phyloP scores from a whole-genome alignment of 2,113 vertebrate genomes.

The Nannobrachium achirus region DNA sequence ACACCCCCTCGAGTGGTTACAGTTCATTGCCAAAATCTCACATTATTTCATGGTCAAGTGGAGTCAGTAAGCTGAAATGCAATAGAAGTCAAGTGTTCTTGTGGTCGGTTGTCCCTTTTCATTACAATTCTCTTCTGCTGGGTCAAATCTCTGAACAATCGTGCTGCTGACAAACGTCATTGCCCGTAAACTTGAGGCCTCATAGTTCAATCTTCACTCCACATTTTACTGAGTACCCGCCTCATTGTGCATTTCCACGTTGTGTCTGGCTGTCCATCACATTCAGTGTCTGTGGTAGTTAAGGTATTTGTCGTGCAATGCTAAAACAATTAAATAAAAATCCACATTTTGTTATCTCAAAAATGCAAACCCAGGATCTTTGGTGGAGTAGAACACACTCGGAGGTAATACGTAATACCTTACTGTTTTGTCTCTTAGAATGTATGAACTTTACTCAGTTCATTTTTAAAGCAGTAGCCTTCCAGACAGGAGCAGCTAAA shows the following conservation, averaged over 20 bases:
- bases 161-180: too few species aligned
- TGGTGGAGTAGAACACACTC: constrained; percentile 85
- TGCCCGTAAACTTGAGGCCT: too few species aligned
- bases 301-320: constrained; percentile 27
- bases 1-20: too few species aligned
- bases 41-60: too few species aligned
- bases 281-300: background rate
- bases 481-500: constrained; percentile 18
- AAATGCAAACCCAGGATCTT: constrained; percentile 83
- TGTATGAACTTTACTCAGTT: background rate
- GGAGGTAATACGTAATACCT: constrained; percentile 81
- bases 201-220: too few species aligned
- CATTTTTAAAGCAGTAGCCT: background rate
- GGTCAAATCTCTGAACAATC: too few species aligned
- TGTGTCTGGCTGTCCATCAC: constrained; percentile 35
- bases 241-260: constrained; percentile 20
- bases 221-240: background rate
- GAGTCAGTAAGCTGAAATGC: too few species aligned
- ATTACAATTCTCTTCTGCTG: too few species aligned
- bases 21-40: too few species aligned
- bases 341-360: constrained; percentile 63
- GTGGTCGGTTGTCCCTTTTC: too few species aligned
- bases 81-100: too few species aligned
- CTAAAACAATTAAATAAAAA: constrained; percentile 63
- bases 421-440: constrained; percentile 7